Percentiles rank a stretch among this genome's conserved stretches.
phyloP scores from a whole-genome alignment of 2,113 vertebrate species.

The Actenoides hombroni region DNA sequence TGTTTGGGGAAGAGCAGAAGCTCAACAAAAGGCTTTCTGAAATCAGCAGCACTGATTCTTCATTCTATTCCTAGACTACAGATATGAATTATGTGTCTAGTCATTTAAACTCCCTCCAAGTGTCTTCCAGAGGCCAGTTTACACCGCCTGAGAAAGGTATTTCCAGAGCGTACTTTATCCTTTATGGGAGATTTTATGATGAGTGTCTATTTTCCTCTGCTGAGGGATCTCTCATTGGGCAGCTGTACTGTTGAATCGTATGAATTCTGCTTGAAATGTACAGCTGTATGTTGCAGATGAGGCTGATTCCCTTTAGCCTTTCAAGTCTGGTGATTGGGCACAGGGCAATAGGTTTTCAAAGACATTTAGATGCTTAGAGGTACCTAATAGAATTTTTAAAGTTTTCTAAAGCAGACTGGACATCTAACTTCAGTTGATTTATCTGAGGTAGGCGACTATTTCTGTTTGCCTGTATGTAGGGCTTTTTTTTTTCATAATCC shows the following conservation, averaged over 20 bases:
- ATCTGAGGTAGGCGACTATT: neutral
- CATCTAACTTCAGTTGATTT: neutral
- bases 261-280: neutral
- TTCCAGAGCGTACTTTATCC: conserved; percentile 6
- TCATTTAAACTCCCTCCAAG: neutral
- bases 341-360: neutral
- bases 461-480: neutral
- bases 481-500: neutral
- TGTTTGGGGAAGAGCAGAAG: neutral
- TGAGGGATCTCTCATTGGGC: neutral
- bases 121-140: conserved; percentile 25
- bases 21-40: neutral
- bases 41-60: neutral
- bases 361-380: neutral
- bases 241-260: neutral
- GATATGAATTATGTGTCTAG: neutral
- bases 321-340: neutral
- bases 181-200: conserved; percentile 28
- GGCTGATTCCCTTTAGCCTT: neutral
- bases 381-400: neutral
- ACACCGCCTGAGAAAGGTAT: neutral
- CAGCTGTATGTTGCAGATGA: neutral
- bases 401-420: neutral
- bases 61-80: neutral
- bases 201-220: neutral